These are phyloP conservation scores for Antheraea mylitta DNA, from an alignment of 1,140 invertebrate genomes.

Conservation along the genomic window DNA sequence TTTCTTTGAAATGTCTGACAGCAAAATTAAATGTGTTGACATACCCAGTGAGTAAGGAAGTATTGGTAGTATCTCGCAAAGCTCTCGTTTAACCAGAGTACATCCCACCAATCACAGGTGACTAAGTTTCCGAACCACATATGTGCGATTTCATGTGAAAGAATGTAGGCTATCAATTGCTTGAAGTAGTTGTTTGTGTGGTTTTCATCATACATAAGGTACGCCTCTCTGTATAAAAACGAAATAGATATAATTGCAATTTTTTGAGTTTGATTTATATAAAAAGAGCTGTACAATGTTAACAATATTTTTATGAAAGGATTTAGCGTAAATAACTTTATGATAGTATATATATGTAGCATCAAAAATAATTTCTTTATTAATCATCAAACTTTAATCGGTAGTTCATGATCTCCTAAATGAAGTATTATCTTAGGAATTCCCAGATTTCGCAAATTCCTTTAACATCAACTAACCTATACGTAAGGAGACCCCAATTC, in stretches of 20 bases:
- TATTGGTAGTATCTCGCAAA: conserved; percentile 86
- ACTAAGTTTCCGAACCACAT: conserved; percentile 86
- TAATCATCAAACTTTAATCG: too few relatives aligned
- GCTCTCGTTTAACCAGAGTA: conserved; percentile 85
- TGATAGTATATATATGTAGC: too few relatives aligned
- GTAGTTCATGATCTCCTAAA: too few relatives aligned
- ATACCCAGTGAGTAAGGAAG: conserved; percentile 72
- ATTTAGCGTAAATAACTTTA: neutral
- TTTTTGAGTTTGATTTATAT: neutral
- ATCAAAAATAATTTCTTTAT: too few relatives aligned
- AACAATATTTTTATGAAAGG: too few relatives aligned
- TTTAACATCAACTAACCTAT: conserved; percentile 40
- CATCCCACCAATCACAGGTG: conserved; percentile 84
- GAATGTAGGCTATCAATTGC: conserved; percentile 78
- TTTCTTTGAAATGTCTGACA: too few relatives aligned
- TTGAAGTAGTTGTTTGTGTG: conserved; percentile 72
- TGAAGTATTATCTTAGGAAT: neutral
- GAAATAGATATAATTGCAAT: neutral
- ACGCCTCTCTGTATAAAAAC: conserved; percentile 76
- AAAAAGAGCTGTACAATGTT: neutral
- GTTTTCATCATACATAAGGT: conserved; percentile 77
- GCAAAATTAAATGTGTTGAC: conserved; percentile 12
- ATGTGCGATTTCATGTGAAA: conserved; percentile 84
- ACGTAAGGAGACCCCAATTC: conserved; percentile 58
- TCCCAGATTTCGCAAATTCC: neutral